Evolutionary conservation across 1,140 invertebrate genomes (phyloP), one percentile per base, ranked within the genome.

Genomic region (Drosophila carrolli): DNA sequence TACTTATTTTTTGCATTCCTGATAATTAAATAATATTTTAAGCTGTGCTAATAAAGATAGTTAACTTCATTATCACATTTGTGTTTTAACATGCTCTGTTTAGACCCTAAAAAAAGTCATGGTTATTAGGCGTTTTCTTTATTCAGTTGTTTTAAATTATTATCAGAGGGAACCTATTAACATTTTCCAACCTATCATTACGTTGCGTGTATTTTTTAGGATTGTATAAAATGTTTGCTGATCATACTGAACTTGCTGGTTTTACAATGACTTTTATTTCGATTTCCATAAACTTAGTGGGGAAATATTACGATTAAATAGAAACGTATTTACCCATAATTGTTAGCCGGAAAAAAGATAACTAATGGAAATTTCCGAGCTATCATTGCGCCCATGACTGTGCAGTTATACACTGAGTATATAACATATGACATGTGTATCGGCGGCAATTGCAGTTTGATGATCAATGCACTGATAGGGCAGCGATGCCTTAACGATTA

Each of bases 401-500:
- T 51, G 6, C 2, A 8, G 4, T 13, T 10, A 32, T 38, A n/a
- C 23, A 38, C n/a, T 1, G 0, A 9, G 0, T 32, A 16, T 32
- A 57, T 29, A 32, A 16, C 16, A 58, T 46, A 7, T 14, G n/a
- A 14, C 48, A 37, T 19, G 50, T 51, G 50, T 16, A 32, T 16
- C 50, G 41, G 53, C 38, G 50, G 41, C 38, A 41, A 32, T 43
- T 65, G 51, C 75, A 57, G 74, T 78, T 81, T 48, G 46, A 48
- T 77, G 73, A 77, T 82, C 73, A 68, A 81, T 73, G 54, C 62
- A 76, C 47, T 56, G 67, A 71, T 71, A 53, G 40, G 41, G 27
- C 9, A 13, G 8, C 16, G 23, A 29, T 48, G 6, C 23, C 54
- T 48, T 40, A 46, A 44, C 8, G 37, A 55, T 50, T 63, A 14